Evolutionary conservation across 2,113 vertebrate species (phyloP).

Genomic region (Esox niger): DNA sequence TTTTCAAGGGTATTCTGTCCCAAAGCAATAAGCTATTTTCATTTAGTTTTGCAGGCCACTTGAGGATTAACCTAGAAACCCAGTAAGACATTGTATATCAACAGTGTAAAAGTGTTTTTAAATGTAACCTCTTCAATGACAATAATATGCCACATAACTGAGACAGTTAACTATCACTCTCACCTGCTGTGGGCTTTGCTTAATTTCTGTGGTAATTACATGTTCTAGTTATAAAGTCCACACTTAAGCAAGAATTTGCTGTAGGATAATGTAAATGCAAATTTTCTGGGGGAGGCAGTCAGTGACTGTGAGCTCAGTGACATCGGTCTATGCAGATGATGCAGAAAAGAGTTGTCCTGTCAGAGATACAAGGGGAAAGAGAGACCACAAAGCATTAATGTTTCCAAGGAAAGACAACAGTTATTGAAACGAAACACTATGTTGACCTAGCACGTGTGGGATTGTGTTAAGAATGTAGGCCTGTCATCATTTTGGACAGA

Average conservation of each 20-base stretch:
- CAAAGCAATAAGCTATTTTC: constrained; percentile 41
- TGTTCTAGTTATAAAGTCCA: constrained; percentile 43
- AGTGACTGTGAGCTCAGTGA: constrained; percentile 15
- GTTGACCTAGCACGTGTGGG: constrained; percentile 7
- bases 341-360: constrained; percentile 15
- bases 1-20: constrained; percentile 31
- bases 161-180: neutral
- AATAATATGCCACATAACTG: constrained; percentile 10
- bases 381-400: constrained; percentile 15
- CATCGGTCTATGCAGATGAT: constrained; percentile 17
- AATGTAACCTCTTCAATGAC: constrained; percentile 20
- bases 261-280: constrained; percentile 8
- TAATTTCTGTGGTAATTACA: constrained; percentile 42
- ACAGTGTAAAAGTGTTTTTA: constrained; percentile 32
- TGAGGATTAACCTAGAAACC: constrained; percentile 46
- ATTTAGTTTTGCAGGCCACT: constrained; percentile 29
- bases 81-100: constrained; percentile 40
- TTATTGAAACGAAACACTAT: constrained; percentile 6
- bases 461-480: constrained; percentile 9
- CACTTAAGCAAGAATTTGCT: too few species aligned
- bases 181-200: constrained; percentile 31
- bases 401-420: constrained; percentile 14
- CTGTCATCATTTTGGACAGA: constrained; percentile 22
- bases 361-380: neutral
- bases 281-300: too few species aligned